Evolutionary conservation across 2,113 vertebrate genomes (phyloP).

Genomic region (Bujurquina vittata): DNA sequence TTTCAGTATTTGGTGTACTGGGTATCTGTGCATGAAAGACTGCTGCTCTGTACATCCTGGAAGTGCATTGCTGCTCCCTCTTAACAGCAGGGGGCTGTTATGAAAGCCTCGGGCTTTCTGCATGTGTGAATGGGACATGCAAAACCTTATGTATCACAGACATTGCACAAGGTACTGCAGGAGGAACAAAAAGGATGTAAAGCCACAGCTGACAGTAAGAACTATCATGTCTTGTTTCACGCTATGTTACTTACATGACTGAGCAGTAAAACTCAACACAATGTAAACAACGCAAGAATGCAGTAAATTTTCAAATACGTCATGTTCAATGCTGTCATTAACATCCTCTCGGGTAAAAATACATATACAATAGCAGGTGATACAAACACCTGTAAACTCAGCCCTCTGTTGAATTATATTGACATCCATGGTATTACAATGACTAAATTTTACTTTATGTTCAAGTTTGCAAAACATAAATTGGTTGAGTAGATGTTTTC

Average conservation of each 20-base stretch:
- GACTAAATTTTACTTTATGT: not conserved
- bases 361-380: too few relatives aligned
- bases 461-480: not conserved
- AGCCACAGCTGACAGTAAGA: not conserved
- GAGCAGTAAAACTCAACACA: not conserved
- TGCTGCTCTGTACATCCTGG: not conserved
- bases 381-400: not conserved
- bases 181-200: not conserved
- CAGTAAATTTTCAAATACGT: not conserved
- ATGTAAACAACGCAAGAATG: not conserved
- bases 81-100: constrained; percentile 12
- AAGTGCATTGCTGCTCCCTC: not conserved
- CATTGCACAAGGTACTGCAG: not conserved
- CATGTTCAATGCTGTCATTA: not conserved
- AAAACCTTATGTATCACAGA: not conserved
- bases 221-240: not conserved
- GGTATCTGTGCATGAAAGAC: not conserved
- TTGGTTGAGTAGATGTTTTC: not conserved
- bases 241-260: not conserved
- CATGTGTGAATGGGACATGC: not conserved
- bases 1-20: not conserved
- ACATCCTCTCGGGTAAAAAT: not conserved
- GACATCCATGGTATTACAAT: not conserved
- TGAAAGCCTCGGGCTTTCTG: constrained; percentile 6
- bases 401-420: not conserved